Evolutionary conservation across 1,140 invertebrate genomes (phyloP).

Genomic region (Scaptomyza pallida): DNA sequence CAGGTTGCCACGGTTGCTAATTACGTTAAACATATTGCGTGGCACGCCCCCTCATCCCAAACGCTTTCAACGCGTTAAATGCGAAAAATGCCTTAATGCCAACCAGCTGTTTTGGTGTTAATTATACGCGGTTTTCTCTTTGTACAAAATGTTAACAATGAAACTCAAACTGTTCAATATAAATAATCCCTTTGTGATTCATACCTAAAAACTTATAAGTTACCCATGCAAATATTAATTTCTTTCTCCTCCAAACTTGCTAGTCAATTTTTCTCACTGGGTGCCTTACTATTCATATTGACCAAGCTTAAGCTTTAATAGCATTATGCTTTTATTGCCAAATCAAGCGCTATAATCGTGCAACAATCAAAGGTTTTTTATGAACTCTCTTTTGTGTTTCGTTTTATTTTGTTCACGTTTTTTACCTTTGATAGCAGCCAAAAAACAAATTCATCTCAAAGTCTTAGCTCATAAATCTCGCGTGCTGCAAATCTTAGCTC

Average conservation of each 20-base stretch:
- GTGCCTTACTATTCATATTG: too few relatives aligned
- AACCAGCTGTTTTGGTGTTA: conserved; percentile 68
- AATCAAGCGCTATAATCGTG: conserved; percentile 31
- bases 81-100: conserved; percentile 17
- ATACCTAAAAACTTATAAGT: too few relatives aligned
- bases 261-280: too few relatives aligned
- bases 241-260: too few relatives aligned
- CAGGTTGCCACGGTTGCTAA: conserved; percentile 56
- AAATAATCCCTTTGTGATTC: too few relatives aligned
- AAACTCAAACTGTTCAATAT: conserved; percentile 3
- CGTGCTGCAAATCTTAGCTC: conserved; percentile 63
- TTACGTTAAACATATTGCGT: conserved; percentile 76
- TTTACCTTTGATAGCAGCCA: conserved; percentile 8
- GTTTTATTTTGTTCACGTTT: conserved; percentile 9
- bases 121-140: too few relatives aligned
- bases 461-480: conserved; percentile 75
- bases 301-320: too few relatives aligned
- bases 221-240: too few relatives aligned
- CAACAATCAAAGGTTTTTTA: conserved; percentile 39
- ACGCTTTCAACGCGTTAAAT: conserved; percentile 1
- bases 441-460: conserved; percentile 48
- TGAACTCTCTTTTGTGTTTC: conserved; percentile 51
- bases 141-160: conserved; percentile 17
- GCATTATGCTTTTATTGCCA: conserved; percentile 6
- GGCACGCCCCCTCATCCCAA: conserved; percentile 62